Conservation (phyloP, 2,113 vertebrate genomes). For the Oreotrochilus melanogaster region DNA sequence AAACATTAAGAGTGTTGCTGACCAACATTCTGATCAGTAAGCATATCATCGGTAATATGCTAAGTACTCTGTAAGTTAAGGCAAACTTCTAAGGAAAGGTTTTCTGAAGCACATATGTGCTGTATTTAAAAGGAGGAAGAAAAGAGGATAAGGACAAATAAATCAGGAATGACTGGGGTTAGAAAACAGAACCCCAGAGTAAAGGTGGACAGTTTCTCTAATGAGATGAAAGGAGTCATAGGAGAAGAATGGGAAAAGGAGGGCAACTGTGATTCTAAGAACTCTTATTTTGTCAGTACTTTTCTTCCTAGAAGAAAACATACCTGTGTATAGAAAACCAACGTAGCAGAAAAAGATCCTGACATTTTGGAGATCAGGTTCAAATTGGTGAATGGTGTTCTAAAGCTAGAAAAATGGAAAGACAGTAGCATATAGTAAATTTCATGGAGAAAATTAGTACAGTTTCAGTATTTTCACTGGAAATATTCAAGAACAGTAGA, state of each 20-base stretch:
- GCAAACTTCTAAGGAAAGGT: neutral
- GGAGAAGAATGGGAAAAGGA: neutral
- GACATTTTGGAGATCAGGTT: neutral
- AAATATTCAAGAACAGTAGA: neutral
- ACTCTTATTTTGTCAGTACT: neutral
- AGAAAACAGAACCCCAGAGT: neutral
- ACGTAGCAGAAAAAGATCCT: neutral
- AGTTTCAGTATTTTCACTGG: neutral
- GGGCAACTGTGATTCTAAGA: neutral
- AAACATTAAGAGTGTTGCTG: neutral
- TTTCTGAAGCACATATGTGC: neutral
- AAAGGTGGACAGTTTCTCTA: neutral
- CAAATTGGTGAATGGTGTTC: neutral
- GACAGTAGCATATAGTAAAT: neutral
- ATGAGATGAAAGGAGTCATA: neutral
- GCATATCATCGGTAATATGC: rapidly evolving
- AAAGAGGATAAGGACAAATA: neutral
- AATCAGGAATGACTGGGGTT: neutral
- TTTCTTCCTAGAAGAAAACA: neutral
- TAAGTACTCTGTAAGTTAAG: neutral
- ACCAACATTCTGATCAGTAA: neutral
- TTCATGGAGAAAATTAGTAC: neutral
- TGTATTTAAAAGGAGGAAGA: neutral
- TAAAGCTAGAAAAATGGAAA: neutral
- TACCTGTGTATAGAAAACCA: neutral